Percentiles rank a stretch among this genome's conserved stretches.
These are phyloP conservation scores for Spialia ferax DNA, from an alignment of 2,888 invertebrate species.

Conservation along the genomic window DNA sequence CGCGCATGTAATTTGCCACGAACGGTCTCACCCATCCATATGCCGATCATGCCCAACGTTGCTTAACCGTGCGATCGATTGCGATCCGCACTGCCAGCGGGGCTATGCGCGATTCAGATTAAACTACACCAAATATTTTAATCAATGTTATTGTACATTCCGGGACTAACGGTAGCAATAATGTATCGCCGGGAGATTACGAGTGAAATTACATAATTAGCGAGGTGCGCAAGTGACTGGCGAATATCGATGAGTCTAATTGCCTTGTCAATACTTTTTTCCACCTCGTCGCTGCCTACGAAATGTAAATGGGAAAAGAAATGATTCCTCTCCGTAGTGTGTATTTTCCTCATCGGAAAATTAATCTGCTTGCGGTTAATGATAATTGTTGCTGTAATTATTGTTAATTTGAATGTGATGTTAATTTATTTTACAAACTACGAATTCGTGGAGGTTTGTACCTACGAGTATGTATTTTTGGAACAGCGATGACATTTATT, in stretches of 20 bases:
- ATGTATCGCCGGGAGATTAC: conserved; percentile 26
- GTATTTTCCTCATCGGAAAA: conserved; percentile 25
- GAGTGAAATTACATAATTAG: conserved; percentile 35
- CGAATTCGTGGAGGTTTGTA: too few species aligned
- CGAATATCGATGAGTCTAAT: conserved; percentile 40
- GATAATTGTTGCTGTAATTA: conserved; percentile 13
- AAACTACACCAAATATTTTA: not conserved
- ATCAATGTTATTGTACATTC: conserved; percentile 9
- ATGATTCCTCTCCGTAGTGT: conserved; percentile 28
- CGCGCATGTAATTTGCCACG: too few species aligned
- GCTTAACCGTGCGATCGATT: too few species aligned
- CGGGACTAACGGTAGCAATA: conserved; percentile 11
- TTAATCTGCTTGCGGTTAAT: conserved; percentile 12
- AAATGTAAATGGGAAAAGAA: conserved; percentile 41
- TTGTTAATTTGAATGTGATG: too few species aligned
- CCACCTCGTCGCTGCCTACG: conserved; percentile 36
- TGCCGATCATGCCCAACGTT: too few species aligned
- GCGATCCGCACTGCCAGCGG: too few species aligned
- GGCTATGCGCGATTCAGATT: too few species aligned
- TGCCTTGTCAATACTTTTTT: conserved; percentile 40
- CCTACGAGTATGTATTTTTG: too few species aligned
- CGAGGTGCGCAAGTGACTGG: conserved; percentile 33
- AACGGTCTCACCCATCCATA: too few species aligned
- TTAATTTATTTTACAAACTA: too few species aligned
- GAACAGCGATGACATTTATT: too few species aligned